Evolutionary conservation across 2,888 invertebrate genomes (phyloP).

Genomic region (Microplitis deprimator): DNA sequence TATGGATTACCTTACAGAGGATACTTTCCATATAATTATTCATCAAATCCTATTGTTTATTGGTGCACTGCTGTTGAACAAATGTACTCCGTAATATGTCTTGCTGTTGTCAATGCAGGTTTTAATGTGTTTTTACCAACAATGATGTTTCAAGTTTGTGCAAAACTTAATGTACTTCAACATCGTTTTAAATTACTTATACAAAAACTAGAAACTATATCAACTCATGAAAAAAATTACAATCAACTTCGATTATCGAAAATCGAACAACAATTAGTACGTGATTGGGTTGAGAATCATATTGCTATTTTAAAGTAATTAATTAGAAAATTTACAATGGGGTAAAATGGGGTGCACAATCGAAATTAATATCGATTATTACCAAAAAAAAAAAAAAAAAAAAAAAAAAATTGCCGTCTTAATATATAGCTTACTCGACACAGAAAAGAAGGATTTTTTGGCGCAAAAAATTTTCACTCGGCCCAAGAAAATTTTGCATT

Average conservation of each 20-base stretch:
- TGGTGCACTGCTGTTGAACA: background rate
- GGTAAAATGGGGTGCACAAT: too few relatives aligned
- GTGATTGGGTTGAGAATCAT: background rate
- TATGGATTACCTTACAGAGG: constrained; percentile 13
- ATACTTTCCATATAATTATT: background rate
- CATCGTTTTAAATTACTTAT: constrained; percentile 5
- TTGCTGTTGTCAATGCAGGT: background rate
- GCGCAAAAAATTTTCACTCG: too few relatives aligned
- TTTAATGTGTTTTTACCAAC: constrained; percentile 7
- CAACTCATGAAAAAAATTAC: background rate
- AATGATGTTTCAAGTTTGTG: constrained; percentile 10
- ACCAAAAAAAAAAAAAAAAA: too few relatives aligned
- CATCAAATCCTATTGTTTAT: background rate
- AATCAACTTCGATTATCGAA: background rate
- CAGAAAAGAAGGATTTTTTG: too few relatives aligned
- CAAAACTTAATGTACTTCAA: background rate
- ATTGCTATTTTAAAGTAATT: background rate
- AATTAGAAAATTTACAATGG: too few relatives aligned
- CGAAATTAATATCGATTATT: too few relatives aligned
- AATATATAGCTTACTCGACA: too few relatives aligned
- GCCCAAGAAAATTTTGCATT: too few relatives aligned
- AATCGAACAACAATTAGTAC: background rate
- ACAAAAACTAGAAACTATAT: background rate
- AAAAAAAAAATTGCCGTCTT: too few relatives aligned
- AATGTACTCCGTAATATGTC: background rate